Evolutionary conservation across 2,797 vertebrate species (phyloP).

Genomic region (Streptopelia turtur): DNA sequence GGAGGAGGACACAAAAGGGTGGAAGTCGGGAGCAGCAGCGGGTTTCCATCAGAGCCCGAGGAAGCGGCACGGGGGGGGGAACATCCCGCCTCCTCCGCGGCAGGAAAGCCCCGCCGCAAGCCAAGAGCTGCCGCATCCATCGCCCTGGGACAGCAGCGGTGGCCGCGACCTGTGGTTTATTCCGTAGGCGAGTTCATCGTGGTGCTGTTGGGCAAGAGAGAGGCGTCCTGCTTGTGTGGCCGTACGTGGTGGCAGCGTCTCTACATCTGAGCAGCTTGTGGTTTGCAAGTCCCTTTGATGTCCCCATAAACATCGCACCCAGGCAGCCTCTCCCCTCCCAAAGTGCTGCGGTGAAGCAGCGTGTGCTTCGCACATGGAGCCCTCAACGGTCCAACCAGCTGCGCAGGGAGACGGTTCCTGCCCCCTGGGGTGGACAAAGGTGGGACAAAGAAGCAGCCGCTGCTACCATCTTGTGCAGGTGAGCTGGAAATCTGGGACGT

Average conservation of each 20-base stretch:
- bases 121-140: background rate
- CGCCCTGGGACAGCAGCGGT: rapidly evolving
- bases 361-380: background rate
- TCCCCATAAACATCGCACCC: background rate
- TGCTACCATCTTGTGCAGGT: background rate
- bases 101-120: background rate
- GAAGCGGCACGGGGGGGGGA: background rate
- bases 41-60: background rate
- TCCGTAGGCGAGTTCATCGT: background rate
- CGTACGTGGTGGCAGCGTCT: background rate
- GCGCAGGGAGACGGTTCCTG: background rate
- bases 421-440: background rate
- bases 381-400: background rate
- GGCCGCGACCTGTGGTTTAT: background rate
- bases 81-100: background rate
- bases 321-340: background rate
- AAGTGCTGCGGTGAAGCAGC: rapidly evolving
- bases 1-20: background rate
- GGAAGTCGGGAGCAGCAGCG: background rate
- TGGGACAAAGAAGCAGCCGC: background rate
- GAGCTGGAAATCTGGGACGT: background rate
- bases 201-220: background rate
- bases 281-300: background rate
- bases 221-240: background rate
- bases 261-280: background rate